phyloP scores from a whole-genome alignment of 2,888 invertebrate species.

The Hoplodrina ambigua region DNA sequence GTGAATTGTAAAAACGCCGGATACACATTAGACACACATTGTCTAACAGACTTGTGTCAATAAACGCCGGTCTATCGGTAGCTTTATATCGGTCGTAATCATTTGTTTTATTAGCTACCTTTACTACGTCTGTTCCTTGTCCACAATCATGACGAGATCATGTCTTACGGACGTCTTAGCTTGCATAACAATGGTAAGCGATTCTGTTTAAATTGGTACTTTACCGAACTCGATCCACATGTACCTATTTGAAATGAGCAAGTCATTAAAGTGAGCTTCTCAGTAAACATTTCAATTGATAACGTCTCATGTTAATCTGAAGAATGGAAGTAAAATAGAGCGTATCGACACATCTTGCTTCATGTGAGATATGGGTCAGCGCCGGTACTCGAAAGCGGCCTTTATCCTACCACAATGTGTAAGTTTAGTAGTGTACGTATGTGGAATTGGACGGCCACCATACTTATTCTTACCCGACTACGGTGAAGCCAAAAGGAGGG shows the following conservation, averaged over 20 bases:
- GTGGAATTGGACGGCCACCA: slow-evolving; percentile 37
- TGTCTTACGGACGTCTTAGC: slow-evolving; percentile 36
- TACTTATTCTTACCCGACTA: slow-evolving; percentile 44
- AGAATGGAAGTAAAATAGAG: slow-evolving; percentile 56
- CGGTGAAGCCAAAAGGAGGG: too few relatives aligned
- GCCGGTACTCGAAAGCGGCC: slow-evolving; percentile 41
- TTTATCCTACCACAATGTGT: slow-evolving; percentile 57
- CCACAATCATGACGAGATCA: slow-evolving; percentile 39
- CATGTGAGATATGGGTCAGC: slow-evolving; percentile 57
- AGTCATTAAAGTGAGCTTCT: slow-evolving; percentile 11
- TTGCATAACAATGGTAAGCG: slow-evolving; percentile 29
- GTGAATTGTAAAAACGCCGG: slow-evolving; percentile 56
- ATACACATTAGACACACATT: slow-evolving; percentile 58
- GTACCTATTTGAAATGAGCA: slow-evolving; percentile 20
- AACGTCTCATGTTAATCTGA: slow-evolving; percentile 39
- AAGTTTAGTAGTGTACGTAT: slow-evolving; percentile 41
- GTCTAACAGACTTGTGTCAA: slow-evolving; percentile 51
- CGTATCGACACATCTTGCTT: slow-evolving; percentile 54
- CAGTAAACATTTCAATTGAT: slow-evolving; percentile 15
- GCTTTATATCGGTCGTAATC: slow-evolving; percentile 55
- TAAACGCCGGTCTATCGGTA: slow-evolving; percentile 53
- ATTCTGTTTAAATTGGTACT: slow-evolving; percentile 25
- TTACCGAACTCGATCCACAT: not conserved
- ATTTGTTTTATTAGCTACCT: slow-evolving; percentile 61
- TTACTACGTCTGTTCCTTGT: slow-evolving; percentile 49